Evolutionary conservation across 1,140 invertebrate genomes (phyloP).

Genomic region (Drepana arcuata): DNA sequence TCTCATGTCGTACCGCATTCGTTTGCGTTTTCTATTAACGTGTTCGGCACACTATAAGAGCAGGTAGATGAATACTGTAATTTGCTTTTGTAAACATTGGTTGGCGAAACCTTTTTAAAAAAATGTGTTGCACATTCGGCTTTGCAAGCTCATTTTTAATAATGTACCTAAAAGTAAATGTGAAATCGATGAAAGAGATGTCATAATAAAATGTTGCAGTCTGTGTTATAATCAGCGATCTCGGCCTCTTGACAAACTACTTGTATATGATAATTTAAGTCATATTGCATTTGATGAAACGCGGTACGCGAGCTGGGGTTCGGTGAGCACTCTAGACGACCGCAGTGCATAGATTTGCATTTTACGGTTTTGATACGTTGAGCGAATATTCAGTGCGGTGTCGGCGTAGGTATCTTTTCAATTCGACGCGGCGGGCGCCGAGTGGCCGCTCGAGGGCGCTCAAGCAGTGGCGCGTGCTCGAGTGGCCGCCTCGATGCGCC

Average conservation of each 20-base stretch:
- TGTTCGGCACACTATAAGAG: slow-evolving; percentile 46
- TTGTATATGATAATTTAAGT: slow-evolving; percentile 62
- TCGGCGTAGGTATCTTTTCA: slow-evolving; percentile 68
- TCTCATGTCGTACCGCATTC: slow-evolving; percentile 40
- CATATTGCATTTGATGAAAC: slow-evolving; percentile 66
- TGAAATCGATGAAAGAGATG: too few species aligned
- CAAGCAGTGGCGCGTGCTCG: slow-evolving; percentile 62
- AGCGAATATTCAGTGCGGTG: slow-evolving; percentile 67
- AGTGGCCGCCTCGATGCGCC: slow-evolving; percentile 52
- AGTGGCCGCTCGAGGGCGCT: slow-evolving; percentile 55
- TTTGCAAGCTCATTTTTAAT: too few species aligned
- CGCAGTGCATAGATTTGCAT: slow-evolving; percentile 70
- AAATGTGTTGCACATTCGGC: too few species aligned
- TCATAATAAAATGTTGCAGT: too few species aligned
- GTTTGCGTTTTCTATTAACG: slow-evolving; percentile 61
- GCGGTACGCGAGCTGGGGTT: slow-evolving; percentile 32
- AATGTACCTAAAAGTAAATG: too few species aligned
- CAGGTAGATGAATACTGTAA: slow-evolving; percentile 51
- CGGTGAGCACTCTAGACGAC: slow-evolving; percentile 61
- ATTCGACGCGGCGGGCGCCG: slow-evolving; percentile 58
- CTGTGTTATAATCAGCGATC: slow-evolving; percentile 34
- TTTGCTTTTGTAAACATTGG: slow-evolving; percentile 53
- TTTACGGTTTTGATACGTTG: slow-evolving; percentile 69
- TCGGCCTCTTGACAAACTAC: slow-evolving; percentile 40
- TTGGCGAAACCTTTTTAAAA: too few species aligned